Evolutionary conservation across 2,113 vertebrate genomes (phyloP).

Genomic region (Ammodytes dubius): DNA sequence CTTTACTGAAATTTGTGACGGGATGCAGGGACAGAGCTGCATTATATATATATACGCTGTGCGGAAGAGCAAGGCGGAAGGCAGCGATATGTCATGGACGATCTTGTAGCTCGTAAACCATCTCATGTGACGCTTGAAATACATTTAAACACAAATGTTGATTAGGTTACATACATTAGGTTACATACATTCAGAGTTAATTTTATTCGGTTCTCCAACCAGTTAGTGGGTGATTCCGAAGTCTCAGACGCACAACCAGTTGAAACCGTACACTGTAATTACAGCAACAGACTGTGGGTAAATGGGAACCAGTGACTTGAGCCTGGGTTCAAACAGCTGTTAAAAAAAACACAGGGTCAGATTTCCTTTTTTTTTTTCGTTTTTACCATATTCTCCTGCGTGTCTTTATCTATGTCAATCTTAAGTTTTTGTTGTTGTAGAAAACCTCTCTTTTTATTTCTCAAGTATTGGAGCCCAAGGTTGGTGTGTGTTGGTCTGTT

Average conservation of each 20-base stretch:
- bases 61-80: background rate
- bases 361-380: slow-evolving; percentile 12
- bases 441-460: background rate
- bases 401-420: slow-evolving; percentile 8
- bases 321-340: slow-evolving; percentile 37
- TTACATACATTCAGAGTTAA: slow-evolving; percentile 33
- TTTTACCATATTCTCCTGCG: background rate
- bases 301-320: slow-evolving; percentile 12
- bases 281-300: slow-evolving; percentile 47
- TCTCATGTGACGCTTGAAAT: slow-evolving; percentile 20
- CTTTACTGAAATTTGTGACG: slow-evolving; percentile 71
- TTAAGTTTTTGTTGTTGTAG: slow-evolving; percentile 5
- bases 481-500: background rate
- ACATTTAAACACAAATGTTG: slow-evolving; percentile 30
- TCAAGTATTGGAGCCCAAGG: background rate
- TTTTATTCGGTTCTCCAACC: slow-evolving; percentile 35
- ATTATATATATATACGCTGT: background rate
- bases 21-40: slow-evolving; percentile 35
- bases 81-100: background rate
- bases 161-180: slow-evolving; percentile 22
- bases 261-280: slow-evolving; percentile 63
- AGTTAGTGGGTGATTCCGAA: slow-evolving; percentile 37
- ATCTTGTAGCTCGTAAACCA: slow-evolving; percentile 21
- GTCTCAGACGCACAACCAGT: slow-evolving; percentile 29
- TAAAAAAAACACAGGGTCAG: slow-evolving; percentile 33